Evolutionary conservation across 2,797 vertebrate species (phyloP), one percentile per base, ranked within the genome.

Genomic region (Syngnathus acus): DNA sequence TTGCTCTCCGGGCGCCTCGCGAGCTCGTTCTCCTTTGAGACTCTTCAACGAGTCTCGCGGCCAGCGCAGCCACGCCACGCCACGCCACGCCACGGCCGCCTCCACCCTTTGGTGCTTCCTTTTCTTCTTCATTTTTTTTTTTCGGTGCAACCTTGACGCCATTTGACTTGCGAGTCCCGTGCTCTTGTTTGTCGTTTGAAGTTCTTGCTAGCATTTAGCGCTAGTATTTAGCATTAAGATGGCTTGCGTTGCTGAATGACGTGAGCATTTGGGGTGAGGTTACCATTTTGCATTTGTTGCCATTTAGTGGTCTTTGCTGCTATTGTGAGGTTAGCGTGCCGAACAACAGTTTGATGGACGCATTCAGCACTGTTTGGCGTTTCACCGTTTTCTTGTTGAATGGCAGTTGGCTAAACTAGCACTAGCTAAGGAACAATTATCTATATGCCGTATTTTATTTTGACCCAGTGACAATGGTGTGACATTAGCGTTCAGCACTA

Each of bases 121-220:
- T 61, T 78, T 68, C 1, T 23, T 64, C 61, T 47, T 47, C 45
- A 5, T 40, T 58, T 69, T 66, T 59, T 61, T 55, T 53, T 10
- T 9, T 23, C 39, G 38, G 26, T 10, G 59, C 38, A n/a, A 61
- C 59, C 39, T 61, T 61, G 17, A 61, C 26, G 26, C 54, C 54
- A 16, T 57, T 37, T 37, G 54, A 37, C 23, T 37, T 23, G 11
- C 10, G 23, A 57, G 6, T 57, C 26, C 26, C 23, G 26, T 57
- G 7, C 23, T 57, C 54, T 54, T 54, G n/a, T 57, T 57, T 57
- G 26, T 37, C 54, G 6, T 57, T 26, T 26, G 54, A 57, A 32
- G 13, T 37, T 54, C 51, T 57, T 14, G 14, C 23, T 16, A 16
- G 6, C 26, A 26, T 50, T n/a, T n/a, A 50, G 19, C 19, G 9